A percentile compares a stretch with the other conserved stretches of the same genome.
These are phyloP conservation scores for Limnephilus auricula DNA, from an alignment of 2,888 invertebrate species.

Conservation along the genomic window DNA sequence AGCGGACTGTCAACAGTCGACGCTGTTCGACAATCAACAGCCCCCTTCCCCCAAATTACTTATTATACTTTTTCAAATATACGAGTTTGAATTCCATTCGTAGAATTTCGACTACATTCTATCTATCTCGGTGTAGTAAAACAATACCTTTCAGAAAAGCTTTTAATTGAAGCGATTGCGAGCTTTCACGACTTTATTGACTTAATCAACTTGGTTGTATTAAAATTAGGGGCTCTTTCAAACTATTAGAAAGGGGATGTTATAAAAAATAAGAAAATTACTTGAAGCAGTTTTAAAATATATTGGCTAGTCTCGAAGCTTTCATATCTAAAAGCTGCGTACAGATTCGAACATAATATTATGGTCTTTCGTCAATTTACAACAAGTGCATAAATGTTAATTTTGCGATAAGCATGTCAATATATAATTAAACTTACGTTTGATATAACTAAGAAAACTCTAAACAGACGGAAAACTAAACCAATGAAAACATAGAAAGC, in stretches of 20 bases:
- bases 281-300: not conserved
- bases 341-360: not conserved
- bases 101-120: not conserved
- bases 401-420: not conserved
- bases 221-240: not conserved
- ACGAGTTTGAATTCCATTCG: constrained; percentile 2
- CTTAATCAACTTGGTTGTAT: not conserved
- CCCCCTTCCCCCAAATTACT: not conserved
- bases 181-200: not conserved
- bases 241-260: not conserved
- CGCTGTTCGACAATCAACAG: not conserved
- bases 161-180: constrained; percentile 10
- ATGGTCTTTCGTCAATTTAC: not conserved
- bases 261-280: too few relatives aligned
- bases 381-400: not conserved
- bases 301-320: not conserved
- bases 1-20: constrained; percentile 3
- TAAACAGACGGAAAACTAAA: not conserved
- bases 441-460: not conserved
- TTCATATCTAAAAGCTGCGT: not conserved
- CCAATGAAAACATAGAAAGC: not conserved
- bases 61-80: constrained; percentile 8
- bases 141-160: not conserved
- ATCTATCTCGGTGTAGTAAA: not conserved
- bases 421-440: not conserved